Evolutionary conservation across 2,113 vertebrate species (phyloP).

Genomic region (Microtus oregoni): DNA sequence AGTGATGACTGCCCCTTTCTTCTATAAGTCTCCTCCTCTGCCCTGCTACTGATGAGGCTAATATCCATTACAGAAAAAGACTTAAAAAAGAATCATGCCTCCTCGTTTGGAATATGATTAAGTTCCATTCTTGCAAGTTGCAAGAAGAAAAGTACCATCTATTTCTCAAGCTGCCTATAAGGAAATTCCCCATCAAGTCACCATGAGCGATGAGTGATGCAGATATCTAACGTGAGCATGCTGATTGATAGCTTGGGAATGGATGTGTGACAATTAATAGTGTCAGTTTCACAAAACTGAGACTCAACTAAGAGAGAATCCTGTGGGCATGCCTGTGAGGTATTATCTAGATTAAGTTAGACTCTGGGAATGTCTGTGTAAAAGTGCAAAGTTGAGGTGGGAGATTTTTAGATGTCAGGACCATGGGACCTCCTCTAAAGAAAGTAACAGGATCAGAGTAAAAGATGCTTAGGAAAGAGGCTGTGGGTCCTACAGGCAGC

Average conservation of each 20-base stretch:
- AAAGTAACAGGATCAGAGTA: neutral
- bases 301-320: neutral
- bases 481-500: too few species aligned
- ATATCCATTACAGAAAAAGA: neutral
- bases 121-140: neutral
- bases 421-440: neutral
- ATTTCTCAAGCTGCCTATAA: neutral
- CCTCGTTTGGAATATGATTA: neutral
- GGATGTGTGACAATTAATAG: neutral
- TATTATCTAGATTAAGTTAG: neutral
- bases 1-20: neutral
- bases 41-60: neutral
- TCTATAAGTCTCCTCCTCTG: neutral
- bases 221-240: neutral
- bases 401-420: neutral
- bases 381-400: neutral
- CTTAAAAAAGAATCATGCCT: neutral
- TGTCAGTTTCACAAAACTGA: neutral
- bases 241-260: neutral
- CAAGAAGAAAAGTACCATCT: neutral
- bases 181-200: neutral
- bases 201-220: neutral
- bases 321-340: neutral
- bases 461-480: neutral
- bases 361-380: neutral